These are phyloP conservation scores for Tautogolabrus adspersus DNA, from an alignment of 2,113 vertebrate genomes.

Conservation along the genomic window DNA sequence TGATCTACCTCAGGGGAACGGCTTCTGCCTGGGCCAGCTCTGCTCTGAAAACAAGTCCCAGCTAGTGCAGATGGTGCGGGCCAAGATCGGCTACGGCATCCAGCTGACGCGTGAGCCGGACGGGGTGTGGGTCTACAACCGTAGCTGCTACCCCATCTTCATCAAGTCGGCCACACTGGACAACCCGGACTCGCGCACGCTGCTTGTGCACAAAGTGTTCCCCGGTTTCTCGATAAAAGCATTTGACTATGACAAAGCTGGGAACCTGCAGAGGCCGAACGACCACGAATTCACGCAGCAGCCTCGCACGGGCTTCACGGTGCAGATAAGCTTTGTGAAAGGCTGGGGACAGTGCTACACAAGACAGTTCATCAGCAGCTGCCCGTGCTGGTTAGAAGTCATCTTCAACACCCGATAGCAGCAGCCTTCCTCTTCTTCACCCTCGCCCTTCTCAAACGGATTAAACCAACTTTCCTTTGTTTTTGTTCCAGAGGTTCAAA, in stretches of 20 bases:
- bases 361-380: slow-evolving; percentile 99
- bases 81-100: slow-evolving; percentile 98
- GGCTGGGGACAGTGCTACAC: slow-evolving; percentile 99
- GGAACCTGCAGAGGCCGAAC: slow-evolving; percentile 94
- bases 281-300: slow-evolving; percentile 99
- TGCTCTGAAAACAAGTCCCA: slow-evolving; percentile 97
- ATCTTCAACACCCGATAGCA: slow-evolving; percentile 97
- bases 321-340: slow-evolving; percentile 99
- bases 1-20: slow-evolving; percentile 99
- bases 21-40: slow-evolving; percentile 98
- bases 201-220: slow-evolving; percentile 98
- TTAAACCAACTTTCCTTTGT: slow-evolving; percentile 50
- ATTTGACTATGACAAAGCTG: slow-evolving; percentile 98
- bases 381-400: slow-evolving; percentile 98
- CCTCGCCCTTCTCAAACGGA: slow-evolving; percentile 45
- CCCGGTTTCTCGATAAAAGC: slow-evolving; percentile 99
- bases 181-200: slow-evolving; percentile 97
- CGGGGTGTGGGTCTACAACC: slow-evolving; percentile 99
- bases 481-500: slow-evolving; percentile 66
- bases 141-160: slow-evolving; percentile 99
- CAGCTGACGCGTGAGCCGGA: slow-evolving; percentile 96
- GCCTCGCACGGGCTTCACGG: slow-evolving; percentile 95
- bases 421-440: slow-evolving; percentile 55
- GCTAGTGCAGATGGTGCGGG: slow-evolving; percentile 96
- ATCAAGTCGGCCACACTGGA: slow-evolving; percentile 99